These are phyloP conservation scores for Fistularia commersonii DNA, from an alignment of 2,797 vertebrate species.

Conservation along the genomic window DNA sequence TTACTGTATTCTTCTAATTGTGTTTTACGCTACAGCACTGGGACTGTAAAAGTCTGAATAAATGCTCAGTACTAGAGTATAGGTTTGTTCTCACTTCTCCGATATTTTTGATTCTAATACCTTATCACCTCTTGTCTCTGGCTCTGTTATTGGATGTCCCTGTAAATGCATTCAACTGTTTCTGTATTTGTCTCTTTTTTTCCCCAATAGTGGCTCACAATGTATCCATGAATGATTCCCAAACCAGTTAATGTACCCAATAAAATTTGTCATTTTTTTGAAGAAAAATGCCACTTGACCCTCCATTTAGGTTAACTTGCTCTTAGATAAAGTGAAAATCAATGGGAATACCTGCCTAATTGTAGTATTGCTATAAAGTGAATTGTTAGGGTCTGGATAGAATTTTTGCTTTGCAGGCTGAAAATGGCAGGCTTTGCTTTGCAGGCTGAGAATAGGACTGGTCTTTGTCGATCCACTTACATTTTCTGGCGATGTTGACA, in stretches of 20 bases:
- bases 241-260: slow-evolving; percentile 4
- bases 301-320: too few relatives aligned
- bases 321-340: not conserved
- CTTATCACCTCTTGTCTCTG: slow-evolving; percentile 1
- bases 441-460: too few relatives aligned
- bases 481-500: too few relatives aligned
- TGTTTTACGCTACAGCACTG: slow-evolving; percentile 33
- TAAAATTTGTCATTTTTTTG: not conserved
- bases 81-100: slow-evolving; percentile 24
- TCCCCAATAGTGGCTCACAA: slow-evolving; percentile 3
- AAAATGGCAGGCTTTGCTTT: too few relatives aligned
- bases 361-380: too few relatives aligned
- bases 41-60: slow-evolving; percentile 42
- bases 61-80: slow-evolving; percentile 45
- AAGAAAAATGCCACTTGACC: too few relatives aligned
- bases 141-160: slow-evolving; percentile 9
- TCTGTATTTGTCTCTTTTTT: not conserved
- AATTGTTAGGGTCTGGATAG: too few relatives aligned
- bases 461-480: too few relatives aligned
- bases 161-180: slow-evolving; percentile 4
- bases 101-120: slow-evolving; percentile 13
- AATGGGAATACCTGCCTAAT: not conserved
- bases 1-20: slow-evolving; percentile 53
- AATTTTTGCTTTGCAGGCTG: too few relatives aligned
- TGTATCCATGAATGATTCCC: not conserved